Conservation (phyloP, 2,113 vertebrate species). For the Salvator merianae region DNA sequence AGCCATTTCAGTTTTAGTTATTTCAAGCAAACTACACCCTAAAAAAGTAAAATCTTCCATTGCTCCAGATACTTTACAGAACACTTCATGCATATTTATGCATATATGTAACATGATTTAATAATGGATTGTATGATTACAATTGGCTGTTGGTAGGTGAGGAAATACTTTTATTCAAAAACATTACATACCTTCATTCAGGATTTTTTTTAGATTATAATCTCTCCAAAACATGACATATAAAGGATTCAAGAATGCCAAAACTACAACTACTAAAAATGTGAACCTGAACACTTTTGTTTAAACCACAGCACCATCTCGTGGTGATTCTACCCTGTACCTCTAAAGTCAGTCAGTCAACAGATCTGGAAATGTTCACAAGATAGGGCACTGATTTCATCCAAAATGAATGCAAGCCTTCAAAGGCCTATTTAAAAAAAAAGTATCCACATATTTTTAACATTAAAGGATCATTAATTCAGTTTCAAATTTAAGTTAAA, state of each 20-base stretch:
- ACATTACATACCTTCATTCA: neutral
- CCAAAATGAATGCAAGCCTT: neutral
- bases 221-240: neutral
- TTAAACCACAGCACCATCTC: conserved; percentile 52
- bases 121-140: neutral
- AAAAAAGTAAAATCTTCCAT: too few relatives aligned
- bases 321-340: neutral
- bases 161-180: neutral
- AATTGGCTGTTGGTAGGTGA: neutral
- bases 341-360: neutral
- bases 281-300: neutral
- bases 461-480: neutral
- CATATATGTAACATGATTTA: too few relatives aligned
- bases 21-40: too few relatives aligned
- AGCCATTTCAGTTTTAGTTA: too few relatives aligned
- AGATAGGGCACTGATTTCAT: neutral
- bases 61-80: too few relatives aligned
- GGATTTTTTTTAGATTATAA: neutral
- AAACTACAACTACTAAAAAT: neutral
- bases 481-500: too few relatives aligned
- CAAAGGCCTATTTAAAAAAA: neutral
- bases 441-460: neutral
- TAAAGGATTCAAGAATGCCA: neutral
- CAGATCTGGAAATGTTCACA: too few relatives aligned
- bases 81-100: too few relatives aligned